Conservation (phyloP, 2,888 invertebrate genomes). For the Rhaphigaster nebulosa region DNA sequence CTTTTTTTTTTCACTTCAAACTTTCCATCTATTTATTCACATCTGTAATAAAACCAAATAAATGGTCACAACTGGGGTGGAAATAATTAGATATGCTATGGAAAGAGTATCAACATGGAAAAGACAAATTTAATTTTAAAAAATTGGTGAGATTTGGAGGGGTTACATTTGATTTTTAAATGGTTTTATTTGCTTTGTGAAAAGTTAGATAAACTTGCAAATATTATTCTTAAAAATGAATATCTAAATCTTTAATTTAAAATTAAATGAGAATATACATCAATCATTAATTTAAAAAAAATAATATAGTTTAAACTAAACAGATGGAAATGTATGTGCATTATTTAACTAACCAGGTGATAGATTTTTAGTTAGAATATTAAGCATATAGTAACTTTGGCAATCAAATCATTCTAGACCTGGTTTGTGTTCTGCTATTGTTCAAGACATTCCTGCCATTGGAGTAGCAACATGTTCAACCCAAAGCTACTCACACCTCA, state of each 20-base stretch:
- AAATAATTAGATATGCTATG: too few relatives aligned
- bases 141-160: neutral
- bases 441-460: neutral
- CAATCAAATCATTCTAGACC: conserved; percentile 10
- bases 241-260: neutral
- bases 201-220: neutral
- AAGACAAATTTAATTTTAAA: neutral
- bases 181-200: neutral
- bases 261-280: neutral
- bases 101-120: too few relatives aligned
- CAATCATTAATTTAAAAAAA: neutral
- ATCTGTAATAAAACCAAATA: too few relatives aligned
- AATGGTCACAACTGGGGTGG: too few relatives aligned
- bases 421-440: conserved; percentile 1
- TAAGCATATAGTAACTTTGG: neutral
- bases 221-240: neutral
- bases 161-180: neutral
- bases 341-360: neutral
- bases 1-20: too few relatives aligned
- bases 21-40: too few relatives aligned
- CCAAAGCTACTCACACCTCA: conserved; percentile 69
- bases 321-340: neutral
- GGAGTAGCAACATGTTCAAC: conserved; percentile 28
- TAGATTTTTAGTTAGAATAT: conserved; percentile 23
- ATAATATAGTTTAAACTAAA: neutral